Evolutionary conservation across 1,140 invertebrate species (phyloP), one percentile per base, ranked within the genome.

Genomic region (Thaumetopoea pityocampa): DNA sequence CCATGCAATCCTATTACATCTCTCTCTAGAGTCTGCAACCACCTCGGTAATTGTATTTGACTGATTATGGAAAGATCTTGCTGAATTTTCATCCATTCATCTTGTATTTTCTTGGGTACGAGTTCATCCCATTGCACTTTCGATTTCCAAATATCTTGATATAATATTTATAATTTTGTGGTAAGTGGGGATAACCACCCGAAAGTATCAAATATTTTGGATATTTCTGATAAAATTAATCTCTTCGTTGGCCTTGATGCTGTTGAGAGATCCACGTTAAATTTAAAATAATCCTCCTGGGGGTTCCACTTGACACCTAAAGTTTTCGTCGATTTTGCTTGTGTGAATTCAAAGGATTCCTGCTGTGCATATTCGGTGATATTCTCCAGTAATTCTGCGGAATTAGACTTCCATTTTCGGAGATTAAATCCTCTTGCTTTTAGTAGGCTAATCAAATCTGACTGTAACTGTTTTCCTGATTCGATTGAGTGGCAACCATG

Each of bases 91-190:
- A 10, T 19, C 46, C 51, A 54, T 22, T 51, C 36, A 8, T 29
- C 11, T 17, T 23, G 8, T 2, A 46, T 40, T 8, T 48, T 15
- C 2, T 5, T 1, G 0, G 45, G 30, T 19, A 58, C n/a, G 6
- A 14, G 6, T 2, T 57, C 48, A 32, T 53, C 55, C 55, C 50
- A 58, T 5, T 8, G 5, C 0, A 28, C 22, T 5, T 35, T 19
- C 2, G 4, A 10, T 9, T 50, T 12, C 74, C 78, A 81, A 1
- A 81, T n/a, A 14, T 52, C 33, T 64, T 87, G 82, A 26, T 86
- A 53, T 1, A 85, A 36, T n/a, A 79, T 52, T 51, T 86, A 85
- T 1, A 15, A 14, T 8, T 7, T 15, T 4, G 17, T 42, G 3
- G 66, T 64, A 1, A 79, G 14, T 3, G 73, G 81, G 4, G 62